Evolutionary conservation across 2,113 vertebrate genomes (phyloP), one percentile per base, ranked within the genome.

Genomic region (Callospermophilus lateralis): DNA sequence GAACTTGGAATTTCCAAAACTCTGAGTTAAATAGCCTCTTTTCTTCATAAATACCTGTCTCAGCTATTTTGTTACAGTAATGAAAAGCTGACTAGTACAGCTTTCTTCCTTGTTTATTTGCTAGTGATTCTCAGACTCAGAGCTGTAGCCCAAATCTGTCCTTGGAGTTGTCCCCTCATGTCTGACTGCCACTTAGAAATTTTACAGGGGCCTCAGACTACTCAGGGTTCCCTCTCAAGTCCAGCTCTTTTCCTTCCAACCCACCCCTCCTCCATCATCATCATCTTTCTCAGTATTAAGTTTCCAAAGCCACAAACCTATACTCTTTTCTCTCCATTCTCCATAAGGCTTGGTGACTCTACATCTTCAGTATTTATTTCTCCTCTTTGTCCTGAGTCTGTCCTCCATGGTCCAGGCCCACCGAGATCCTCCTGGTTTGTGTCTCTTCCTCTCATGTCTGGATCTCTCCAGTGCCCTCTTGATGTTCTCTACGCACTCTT

Each of bases 151-250:
- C 28, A 76, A 42, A 61, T 48, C 34, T 85, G 8, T 65, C 26
- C 37, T n/a, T 1, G 3, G 7, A n/a, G 61, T 8, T 28, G 19
- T 30, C 19, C 4, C 1, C 4, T 0, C 26, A 6, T 28, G 32
- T 32, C 63, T 19, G 28, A 37, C 37, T n/a, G 16, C 37, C 32
- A 17, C 37, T 42, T 8, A 11, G 13, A 22, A 24, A 17, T 53
- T 79, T 84, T 51, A 17, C 10, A 2, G 37, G 77, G 17, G 12
- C 48, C 3, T 26, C 70, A 70, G 15, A 24, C 34, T 61, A 12
- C 30, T 48, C 11, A 20, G 26, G 32, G 9, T 4, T 7, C 8
- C 34, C 51, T 61, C 37, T 2, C 16, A 8, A 26, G 16, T 15
- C 19, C 39, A 84, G 39, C 28, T 37, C 34, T 39, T 55, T 83